Conservation (phyloP, 1,140 invertebrate genomes). For the Solen grandis region DNA sequence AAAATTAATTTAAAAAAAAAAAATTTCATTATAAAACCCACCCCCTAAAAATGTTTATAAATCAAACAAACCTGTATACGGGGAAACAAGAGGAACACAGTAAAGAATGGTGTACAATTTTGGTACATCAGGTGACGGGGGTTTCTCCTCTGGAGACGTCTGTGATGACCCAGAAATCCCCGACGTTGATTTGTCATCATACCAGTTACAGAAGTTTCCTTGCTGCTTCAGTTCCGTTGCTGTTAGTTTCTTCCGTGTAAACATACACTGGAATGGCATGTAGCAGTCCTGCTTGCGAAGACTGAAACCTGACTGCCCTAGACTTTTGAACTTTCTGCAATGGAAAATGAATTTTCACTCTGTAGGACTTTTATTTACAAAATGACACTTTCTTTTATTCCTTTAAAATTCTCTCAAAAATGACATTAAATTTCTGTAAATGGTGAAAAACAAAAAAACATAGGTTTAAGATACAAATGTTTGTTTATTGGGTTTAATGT, state of each 20-base stretch:
- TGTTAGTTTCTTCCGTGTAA: conserved; percentile 21
- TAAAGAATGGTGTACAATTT: conserved; percentile 57
- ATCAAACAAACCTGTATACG: conserved; percentile 60
- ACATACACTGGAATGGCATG: conserved; percentile 46
- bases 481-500: neutral
- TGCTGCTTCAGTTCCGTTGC: neutral
- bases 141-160: neutral
- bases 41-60: neutral
- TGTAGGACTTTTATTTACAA: too few species aligned
- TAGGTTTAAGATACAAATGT: neutral
- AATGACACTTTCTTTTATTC: too few species aligned
- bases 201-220: conserved; percentile 10
- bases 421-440: too few species aligned
- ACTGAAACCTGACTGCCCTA: conserved; percentile 32
- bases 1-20: neutral
- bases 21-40: neutral
- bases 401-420: too few species aligned
- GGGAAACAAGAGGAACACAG: conserved; percentile 64
- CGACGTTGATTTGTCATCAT: conserved; percentile 24
- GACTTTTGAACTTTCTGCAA: conserved; percentile 47
- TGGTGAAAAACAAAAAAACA: conserved; percentile 1
- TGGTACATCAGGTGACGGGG: neutral
- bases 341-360: too few species aligned
- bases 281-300: conserved; percentile 34
- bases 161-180: conserved; percentile 31